Evolutionary conservation across 2,113 vertebrate species (phyloP).

Genomic region (Callionymus lyra): DNA sequence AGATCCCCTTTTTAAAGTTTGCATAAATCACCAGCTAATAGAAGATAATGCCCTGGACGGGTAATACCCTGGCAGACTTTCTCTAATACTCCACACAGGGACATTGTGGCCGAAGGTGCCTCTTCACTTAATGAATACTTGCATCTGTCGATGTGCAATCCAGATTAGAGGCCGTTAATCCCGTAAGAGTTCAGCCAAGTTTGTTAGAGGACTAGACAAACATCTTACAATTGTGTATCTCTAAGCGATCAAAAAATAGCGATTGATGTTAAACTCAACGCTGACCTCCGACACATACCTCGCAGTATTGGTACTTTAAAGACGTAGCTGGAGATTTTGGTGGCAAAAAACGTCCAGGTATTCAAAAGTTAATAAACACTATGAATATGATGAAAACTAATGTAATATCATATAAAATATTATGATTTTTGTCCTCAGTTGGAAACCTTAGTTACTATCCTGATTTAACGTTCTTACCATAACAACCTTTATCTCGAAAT

Average conservation of each 20-base stretch:
- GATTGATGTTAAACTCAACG: slow-evolving; percentile 3
- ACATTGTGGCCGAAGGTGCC: slow-evolving; percentile 25
- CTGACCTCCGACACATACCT: slow-evolving; percentile 11
- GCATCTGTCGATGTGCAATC: slow-evolving; percentile 44
- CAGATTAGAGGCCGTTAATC: slow-evolving; percentile 38
- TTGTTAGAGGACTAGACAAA: slow-evolving; percentile 5
- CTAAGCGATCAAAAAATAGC: slow-evolving; percentile 2
- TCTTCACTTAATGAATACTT: slow-evolving; percentile 36
- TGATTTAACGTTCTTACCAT: too few species aligned
- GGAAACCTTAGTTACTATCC: too few species aligned
- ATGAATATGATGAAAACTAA: too few species aligned
- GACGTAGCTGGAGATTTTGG: too few species aligned
- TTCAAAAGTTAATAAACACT: too few species aligned
- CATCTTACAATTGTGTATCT: slow-evolving; percentile 6
- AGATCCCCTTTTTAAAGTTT: too few species aligned
- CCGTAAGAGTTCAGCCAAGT: slow-evolving; percentile 27
- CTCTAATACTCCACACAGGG: slow-evolving; percentile 30
- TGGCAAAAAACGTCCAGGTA: too few species aligned
- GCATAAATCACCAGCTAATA: not conserved
- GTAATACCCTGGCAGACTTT: slow-evolving; percentile 32
- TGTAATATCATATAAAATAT: too few species aligned
- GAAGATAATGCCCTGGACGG: not conserved
- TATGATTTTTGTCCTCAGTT: too few species aligned
- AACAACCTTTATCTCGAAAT: too few species aligned
- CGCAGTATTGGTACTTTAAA: not conserved